These are phyloP conservation scores for Edolisoma coerulescens DNA, from an alignment of 2,113 vertebrate species.

Conservation along the genomic window DNA sequence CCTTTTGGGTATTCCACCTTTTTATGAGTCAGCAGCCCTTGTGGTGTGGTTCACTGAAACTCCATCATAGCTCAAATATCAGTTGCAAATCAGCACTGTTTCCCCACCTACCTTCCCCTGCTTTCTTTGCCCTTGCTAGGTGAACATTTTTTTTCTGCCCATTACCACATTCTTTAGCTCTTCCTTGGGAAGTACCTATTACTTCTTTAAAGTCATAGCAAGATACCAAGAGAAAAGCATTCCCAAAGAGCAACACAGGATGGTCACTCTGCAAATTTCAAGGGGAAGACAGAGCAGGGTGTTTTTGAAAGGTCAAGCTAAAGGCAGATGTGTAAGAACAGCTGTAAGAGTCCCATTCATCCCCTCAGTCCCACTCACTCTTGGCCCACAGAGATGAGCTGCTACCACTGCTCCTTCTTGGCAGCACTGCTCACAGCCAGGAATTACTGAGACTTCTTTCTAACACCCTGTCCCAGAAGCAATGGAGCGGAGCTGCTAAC, in stretches of 20 bases:
- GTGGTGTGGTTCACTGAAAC: slow-evolving; percentile 21
- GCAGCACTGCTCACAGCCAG: neutral
- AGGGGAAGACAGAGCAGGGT: neutral
- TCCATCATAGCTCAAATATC: neutral
- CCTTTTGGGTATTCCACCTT: neutral
- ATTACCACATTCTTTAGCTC: neutral
- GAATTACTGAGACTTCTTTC: neutral
- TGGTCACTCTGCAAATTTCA: neutral
- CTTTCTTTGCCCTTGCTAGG: neutral
- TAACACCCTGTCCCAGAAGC: neutral
- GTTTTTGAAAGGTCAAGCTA: neutral
- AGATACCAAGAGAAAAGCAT: neutral
- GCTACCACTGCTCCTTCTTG: neutral
- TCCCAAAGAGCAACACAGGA: neutral
- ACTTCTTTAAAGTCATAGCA: neutral
- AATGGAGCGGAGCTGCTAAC: neutral
- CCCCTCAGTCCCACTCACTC: neutral
- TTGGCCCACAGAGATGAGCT: neutral
- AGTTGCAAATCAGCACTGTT: neutral
- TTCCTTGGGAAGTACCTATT: neutral
- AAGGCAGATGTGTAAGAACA: neutral
- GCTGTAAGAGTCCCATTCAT: neutral
- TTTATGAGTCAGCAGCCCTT: slow-evolving; percentile 16
- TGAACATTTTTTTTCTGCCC: neutral
- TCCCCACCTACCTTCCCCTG: neutral